phyloP scores from a whole-genome alignment of 1,140 invertebrate species.

The Drosophila simulans region DNA sequence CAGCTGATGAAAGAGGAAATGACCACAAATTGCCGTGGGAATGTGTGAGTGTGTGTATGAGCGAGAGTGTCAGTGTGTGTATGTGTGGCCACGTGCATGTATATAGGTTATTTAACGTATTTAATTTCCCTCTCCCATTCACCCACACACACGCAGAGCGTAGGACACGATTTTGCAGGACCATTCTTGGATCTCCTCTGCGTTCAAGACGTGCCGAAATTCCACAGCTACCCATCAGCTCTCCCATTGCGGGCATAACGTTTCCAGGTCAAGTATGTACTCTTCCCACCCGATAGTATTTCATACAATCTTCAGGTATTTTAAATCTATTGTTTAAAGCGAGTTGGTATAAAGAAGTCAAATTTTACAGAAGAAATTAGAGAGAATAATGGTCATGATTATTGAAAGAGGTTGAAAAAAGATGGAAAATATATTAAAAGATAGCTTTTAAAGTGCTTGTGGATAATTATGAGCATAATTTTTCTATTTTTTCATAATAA shows the following conservation, averaged over 20 bases:
- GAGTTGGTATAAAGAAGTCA: too few species aligned
- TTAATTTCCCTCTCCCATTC: slow-evolving; percentile 55
- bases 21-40: slow-evolving; percentile 75
- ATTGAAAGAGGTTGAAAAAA: too few species aligned
- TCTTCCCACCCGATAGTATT: neutral
- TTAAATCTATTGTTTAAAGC: neutral
- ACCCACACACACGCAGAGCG: neutral
- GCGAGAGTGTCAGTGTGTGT: slow-evolving; percentile 15
- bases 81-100: slow-evolving; percentile 19
- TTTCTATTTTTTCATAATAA: too few species aligned
- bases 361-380: too few species aligned
- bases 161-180: slow-evolving; percentile 36
- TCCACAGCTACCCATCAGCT: slow-evolving; percentile 16
- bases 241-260: slow-evolving; percentile 9
- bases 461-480: too few species aligned
- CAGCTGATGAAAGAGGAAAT: slow-evolving; percentile 80
- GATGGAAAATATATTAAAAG: too few species aligned
- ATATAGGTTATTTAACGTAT: slow-evolving; percentile 72
- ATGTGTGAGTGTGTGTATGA: slow-evolving; percentile 22
- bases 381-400: too few species aligned
- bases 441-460: too few species aligned
- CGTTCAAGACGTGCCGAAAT: slow-evolving; percentile 36
- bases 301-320: neutral
- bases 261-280: neutral
- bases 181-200: slow-evolving; percentile 38